Base-by-base conservation (phyloP, 2,797 vertebrate genomes). In the Macroramphosus scolopax region DNA sequence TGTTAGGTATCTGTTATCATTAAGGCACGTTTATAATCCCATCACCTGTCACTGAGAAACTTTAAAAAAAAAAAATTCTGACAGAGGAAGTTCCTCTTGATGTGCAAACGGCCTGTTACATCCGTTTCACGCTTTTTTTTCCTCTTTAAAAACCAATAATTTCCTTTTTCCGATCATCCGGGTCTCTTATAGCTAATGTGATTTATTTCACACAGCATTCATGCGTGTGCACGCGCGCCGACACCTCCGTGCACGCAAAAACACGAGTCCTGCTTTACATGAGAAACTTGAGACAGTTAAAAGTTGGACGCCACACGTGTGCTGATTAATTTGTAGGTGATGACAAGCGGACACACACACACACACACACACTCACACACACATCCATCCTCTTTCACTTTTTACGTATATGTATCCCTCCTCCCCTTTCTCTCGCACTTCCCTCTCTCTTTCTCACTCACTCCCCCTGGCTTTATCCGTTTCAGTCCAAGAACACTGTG, bases 251-350 rank as follows among this genome's bases (percentile, higher is more conserved):
- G 24, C 39, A 28, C 34, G 36, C 53, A 54, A 49, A 68, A 84
- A n/a, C n/a, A n/a, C n/a, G n/a, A n/a, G n/a, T n/a, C n/a, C n/a
- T n/a, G n/a, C n/a, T n/a, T n/a, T n/a, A n/a, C n/a, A n/a, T n/a
- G n/a, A n/a, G n/a, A n/a, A n/a, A n/a, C n/a, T n/a, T n/a, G n/a
- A n/a, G n/a, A n/a, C n/a, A n/a, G n/a, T n/a, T n/a, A n/a, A n/a
- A n/a, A n/a, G n/a, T n/a, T n/a, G n/a, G n/a, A n/a, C n/a, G n/a
- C n/a, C n/a, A n/a, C n/a, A n/a, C n/a, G n/a, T n/a, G n/a, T n/a
- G 89, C 83, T 88, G 80, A 84, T 89, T 87, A 87, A 90, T 91
- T 86, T 90, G 84, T 85, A 80, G 72, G 81, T 87, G 81, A 78
- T 86, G 87, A 89, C 77, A 90, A 84, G 70, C 65, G 55, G 18